These are phyloP conservation scores for Sprattus sprattus DNA, from an alignment of 2,113 vertebrate genomes.

Conservation along the genomic window DNA sequence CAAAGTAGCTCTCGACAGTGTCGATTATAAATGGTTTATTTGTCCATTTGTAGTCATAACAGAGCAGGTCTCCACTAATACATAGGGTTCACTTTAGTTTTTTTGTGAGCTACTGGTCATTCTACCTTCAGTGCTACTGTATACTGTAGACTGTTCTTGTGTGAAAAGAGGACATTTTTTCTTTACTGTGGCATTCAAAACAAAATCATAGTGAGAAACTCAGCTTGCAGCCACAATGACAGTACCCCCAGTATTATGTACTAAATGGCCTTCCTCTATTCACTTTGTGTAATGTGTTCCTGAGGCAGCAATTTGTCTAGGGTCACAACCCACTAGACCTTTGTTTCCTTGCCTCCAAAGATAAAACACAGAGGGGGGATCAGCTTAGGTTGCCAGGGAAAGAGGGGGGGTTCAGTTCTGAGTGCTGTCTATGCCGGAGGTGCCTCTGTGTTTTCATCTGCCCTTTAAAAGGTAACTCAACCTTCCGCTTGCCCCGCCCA, in stretches of 20 bases:
- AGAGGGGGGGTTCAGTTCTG: slow-evolving; percentile 34
- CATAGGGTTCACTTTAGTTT: not conserved
- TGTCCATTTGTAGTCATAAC: not conserved
- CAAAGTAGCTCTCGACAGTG: slow-evolving; percentile 2
- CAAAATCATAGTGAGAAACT: not conserved
- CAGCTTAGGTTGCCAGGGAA: slow-evolving; percentile 48
- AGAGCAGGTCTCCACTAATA: not conserved
- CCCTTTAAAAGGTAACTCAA: slow-evolving; percentile 57
- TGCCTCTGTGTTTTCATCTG: slow-evolving; percentile 42
- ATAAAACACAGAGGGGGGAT: slow-evolving; percentile 55
- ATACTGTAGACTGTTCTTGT: slow-evolving; percentile 19
- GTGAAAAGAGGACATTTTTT: not conserved
- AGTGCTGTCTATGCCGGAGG: not conserved
- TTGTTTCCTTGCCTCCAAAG: slow-evolving; percentile 41
- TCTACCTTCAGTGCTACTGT: not conserved
- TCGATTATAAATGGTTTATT: slow-evolving; percentile 16
- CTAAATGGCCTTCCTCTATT: not conserved
- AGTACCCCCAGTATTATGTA: not conserved
- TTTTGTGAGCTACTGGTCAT: not conserved
- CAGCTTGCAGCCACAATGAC: not conserved
- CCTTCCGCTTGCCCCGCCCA: slow-evolving; percentile 20
- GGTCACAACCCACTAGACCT: slow-evolving; percentile 54
- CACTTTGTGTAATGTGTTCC: not conserved
- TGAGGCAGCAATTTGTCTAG: slow-evolving; percentile 27
- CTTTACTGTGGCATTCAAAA: not conserved